A percentile compares a stretch with the other conserved stretches of the same genome.
Evolutionary conservation across 1,140 invertebrate genomes (phyloP).

Genomic region (Lucilia cuprina): DNA sequence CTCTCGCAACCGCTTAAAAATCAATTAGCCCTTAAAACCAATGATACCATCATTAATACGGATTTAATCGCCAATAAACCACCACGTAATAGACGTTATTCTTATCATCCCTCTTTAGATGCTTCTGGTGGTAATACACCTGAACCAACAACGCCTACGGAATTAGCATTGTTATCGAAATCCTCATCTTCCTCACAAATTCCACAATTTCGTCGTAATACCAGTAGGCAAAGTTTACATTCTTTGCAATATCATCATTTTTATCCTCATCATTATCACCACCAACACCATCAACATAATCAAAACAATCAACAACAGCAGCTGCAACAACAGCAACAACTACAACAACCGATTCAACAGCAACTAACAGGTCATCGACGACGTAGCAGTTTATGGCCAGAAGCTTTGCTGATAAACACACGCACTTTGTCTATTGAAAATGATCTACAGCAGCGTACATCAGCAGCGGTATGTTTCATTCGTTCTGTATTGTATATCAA

Average conservation of each 20-base stretch:
- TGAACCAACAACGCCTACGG: not conserved
- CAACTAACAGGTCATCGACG: not conserved
- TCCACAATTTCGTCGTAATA: conserved; percentile 11
- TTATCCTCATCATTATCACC: not conserved
- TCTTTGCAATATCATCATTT: not conserved
- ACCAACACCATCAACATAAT: not conserved
- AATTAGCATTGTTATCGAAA: not conserved
- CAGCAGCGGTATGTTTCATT: conserved; percentile 6
- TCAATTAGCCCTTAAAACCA: not conserved
- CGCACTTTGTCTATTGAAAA: conserved; percentile 12
- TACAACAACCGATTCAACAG: not conserved
- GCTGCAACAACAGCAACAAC: not conserved
- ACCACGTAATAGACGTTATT: not conserved
- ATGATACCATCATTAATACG: not conserved
- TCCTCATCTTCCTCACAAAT: not conserved
- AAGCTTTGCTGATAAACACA: conserved; percentile 17
- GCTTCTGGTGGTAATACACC: not conserved
- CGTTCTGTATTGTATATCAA: not conserved
- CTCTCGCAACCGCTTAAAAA: not conserved
- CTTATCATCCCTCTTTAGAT: not conserved
- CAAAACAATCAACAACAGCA: not conserved
- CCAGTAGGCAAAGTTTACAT: not conserved
- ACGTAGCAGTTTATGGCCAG: conserved; percentile 17
- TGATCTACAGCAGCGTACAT: conserved; percentile 6
- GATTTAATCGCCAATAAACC: not conserved